phyloP scores from a whole-genome alignment of 1,140 invertebrate genomes.

The Panagrolaimus sp. region DNA sequence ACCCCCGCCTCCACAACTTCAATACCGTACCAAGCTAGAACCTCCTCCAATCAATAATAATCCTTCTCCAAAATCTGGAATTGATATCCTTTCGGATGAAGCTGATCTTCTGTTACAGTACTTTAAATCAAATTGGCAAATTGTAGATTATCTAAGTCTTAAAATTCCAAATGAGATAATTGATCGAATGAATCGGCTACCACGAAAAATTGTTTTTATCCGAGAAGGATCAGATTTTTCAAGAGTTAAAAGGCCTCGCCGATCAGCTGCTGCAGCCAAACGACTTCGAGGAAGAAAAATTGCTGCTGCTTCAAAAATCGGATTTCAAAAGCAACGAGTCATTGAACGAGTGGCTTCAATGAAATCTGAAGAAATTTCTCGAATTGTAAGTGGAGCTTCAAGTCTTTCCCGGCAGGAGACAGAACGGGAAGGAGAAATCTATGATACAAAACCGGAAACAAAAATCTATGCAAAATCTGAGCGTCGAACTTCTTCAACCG shows the following conservation, averaged over 20 bases:
- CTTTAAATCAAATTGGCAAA: slow-evolving; percentile 11
- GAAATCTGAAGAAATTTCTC: not conserved
- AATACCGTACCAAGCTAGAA: not conserved
- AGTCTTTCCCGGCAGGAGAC: too few species aligned
- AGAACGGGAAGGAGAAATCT: too few species aligned
- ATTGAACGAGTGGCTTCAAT: not conserved
- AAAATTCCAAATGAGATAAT: not conserved
- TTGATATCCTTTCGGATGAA: not conserved
- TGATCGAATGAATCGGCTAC: slow-evolving; percentile 2
- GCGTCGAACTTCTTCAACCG: not conserved
- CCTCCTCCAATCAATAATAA: not conserved
- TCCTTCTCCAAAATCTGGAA: not conserved
- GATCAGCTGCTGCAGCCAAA: not conserved
- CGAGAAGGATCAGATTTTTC: not conserved
- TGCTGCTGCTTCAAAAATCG: not conserved
- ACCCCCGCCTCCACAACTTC: slow-evolving; percentile 1
- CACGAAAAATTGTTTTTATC: not conserved
- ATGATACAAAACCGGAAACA: too few species aligned
- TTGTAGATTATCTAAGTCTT: not conserved
- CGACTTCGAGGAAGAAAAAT: not conserved
- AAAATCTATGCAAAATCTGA: too few species aligned
- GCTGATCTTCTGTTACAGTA: slow-evolving; percentile 4
- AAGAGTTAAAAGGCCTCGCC: not conserved
- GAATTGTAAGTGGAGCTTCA: not conserved
- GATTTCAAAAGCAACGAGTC: not conserved